phyloP scores from a whole-genome alignment of 2,888 invertebrate species.

The Invenusta paracnida region DNA sequence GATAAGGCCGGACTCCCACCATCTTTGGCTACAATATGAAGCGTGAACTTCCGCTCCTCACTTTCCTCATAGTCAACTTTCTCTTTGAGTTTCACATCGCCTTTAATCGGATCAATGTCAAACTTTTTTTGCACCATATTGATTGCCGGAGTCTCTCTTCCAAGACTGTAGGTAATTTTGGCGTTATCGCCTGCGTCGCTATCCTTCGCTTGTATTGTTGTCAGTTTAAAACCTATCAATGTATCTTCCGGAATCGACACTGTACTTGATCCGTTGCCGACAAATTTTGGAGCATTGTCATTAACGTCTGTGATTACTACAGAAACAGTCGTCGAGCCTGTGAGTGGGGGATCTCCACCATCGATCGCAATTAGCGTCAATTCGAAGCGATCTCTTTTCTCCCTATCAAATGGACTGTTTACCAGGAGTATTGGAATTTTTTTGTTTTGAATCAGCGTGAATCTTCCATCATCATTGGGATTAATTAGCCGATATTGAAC shows the following conservation, averaged over 20 bases:
- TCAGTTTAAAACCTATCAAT: not conserved
- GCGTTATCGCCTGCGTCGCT: slow-evolving; percentile 37
- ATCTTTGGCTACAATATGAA: not conserved
- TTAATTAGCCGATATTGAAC: not conserved
- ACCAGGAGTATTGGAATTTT: slow-evolving; percentile 1
- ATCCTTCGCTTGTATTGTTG: slow-evolving; percentile 8
- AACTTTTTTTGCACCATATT: not conserved
- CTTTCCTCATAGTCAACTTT: not conserved
- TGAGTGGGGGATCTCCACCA: slow-evolving; percentile 29
- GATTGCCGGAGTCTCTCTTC: not conserved
- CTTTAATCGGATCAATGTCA: not conserved
- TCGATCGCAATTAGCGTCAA: slow-evolving; percentile 2
- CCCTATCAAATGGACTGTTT: slow-evolving; percentile 24
- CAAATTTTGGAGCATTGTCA: slow-evolving; percentile 34
- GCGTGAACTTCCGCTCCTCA: not conserved
- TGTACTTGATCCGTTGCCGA: not conserved
- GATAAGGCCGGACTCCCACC: not conserved
- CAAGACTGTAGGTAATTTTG: slow-evolving; percentile 16
- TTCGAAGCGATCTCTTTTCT: not conserved
- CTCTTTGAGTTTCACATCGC: not conserved
- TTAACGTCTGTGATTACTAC: slow-evolving; percentile 38
- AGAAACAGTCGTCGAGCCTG: not conserved
- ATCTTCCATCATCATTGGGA: slow-evolving; percentile 26
- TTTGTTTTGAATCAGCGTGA: not conserved
- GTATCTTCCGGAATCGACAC: slow-evolving; percentile 19